Base-by-base conservation (phyloP, 2,797 vertebrate species). In the Eospalax fontanierii region DNA sequence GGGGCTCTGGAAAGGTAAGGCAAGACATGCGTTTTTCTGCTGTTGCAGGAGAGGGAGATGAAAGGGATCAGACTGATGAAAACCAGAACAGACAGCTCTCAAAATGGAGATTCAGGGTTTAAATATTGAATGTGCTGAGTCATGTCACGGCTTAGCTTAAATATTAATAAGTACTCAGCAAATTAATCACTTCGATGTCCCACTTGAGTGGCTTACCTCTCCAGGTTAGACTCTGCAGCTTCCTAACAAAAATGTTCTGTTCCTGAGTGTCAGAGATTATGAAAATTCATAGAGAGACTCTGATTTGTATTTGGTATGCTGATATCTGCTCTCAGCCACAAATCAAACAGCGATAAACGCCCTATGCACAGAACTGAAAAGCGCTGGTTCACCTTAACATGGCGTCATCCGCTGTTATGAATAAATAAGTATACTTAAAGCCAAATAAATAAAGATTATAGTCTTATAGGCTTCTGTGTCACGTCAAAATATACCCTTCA, bases 141-240 rank as follows among this genome's bases (percentile, higher is more conserved):
- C 78, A 33, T 2, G 14, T 6, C 4, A 14, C 38, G 8, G 28
- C 57, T 26, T 57, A 19, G 22, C 12, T 50, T 40, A 54, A 40
- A 82, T 14, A 81, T 43, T 12, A 76, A 89, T 11, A 63, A 35
- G 59, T 73, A 50, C 33, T 76, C 4, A 35, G 65, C 35, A 16
- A 66, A 35, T 73, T 28, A 8, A 82, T 79, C 86, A 10, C 26
- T 71, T 38, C 24, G 22, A 61, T 43, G 33, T 61, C 19, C 6
- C n/a, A 26, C 22, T 38, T 33, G 1, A 0, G 6, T 0, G 0
- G n/a, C 38, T 75, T 28, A 8, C 11, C 35, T 11, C 68, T 73
- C 24, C 18, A 2, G 16, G 21, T 6, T 7, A 4, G 18, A 12
- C 35, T 18, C n/a, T 24, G 30, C 5, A 2, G n/a, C 6, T 33